Evolutionary conservation across 1,140 invertebrate species (phyloP).

Genomic region (Phortica variegata): DNA sequence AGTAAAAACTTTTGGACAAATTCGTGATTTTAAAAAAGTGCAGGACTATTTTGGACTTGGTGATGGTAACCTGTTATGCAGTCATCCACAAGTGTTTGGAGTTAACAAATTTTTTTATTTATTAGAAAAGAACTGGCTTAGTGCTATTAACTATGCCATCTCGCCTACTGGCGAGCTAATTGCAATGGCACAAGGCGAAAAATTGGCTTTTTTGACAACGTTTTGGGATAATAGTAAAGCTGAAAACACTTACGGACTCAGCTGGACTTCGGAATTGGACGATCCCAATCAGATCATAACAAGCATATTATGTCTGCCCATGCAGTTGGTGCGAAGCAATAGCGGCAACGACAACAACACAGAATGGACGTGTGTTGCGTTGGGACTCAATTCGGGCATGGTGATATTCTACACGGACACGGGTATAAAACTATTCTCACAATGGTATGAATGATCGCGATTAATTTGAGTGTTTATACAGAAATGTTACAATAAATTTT

Average conservation of each 20-base stretch:
- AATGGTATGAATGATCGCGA: slow-evolving; percentile 60
- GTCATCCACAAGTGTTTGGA: too few relatives aligned
- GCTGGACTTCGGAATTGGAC: slow-evolving; percentile 61
- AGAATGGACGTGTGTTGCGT: slow-evolving; percentile 92
- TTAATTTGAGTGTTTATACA: background rate
- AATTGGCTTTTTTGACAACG: slow-evolving; percentile 67
- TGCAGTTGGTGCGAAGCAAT: slow-evolving; percentile 50
- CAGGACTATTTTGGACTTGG: slow-evolving; percentile 60
- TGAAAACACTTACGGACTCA: slow-evolving; percentile 59
- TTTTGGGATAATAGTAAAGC: slow-evolving; percentile 63
- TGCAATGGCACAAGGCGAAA: slow-evolving; percentile 67
- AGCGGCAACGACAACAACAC: slow-evolving; percentile 43
- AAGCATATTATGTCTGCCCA: slow-evolving; percentile 60
- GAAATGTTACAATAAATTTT: too few relatives aligned
- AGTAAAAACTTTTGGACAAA: slow-evolving; percentile 68
- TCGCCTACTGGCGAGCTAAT: slow-evolving; percentile 73
- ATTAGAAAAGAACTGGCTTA: slow-evolving; percentile 70
- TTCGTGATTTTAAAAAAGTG: slow-evolving; percentile 64
- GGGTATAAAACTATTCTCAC: slow-evolving; percentile 77
- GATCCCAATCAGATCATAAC: slow-evolving; percentile 58
- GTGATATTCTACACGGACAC: slow-evolving; percentile 88
- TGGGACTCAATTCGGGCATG: slow-evolving; percentile 83
- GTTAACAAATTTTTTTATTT: too few relatives aligned
- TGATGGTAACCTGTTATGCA: slow-evolving; percentile 46
- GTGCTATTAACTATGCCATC: slow-evolving; percentile 69